Evolutionary conservation across 1,140 invertebrate species (phyloP), one percentile per base, ranked within the genome.

Genomic region (Lineus longissimus): DNA sequence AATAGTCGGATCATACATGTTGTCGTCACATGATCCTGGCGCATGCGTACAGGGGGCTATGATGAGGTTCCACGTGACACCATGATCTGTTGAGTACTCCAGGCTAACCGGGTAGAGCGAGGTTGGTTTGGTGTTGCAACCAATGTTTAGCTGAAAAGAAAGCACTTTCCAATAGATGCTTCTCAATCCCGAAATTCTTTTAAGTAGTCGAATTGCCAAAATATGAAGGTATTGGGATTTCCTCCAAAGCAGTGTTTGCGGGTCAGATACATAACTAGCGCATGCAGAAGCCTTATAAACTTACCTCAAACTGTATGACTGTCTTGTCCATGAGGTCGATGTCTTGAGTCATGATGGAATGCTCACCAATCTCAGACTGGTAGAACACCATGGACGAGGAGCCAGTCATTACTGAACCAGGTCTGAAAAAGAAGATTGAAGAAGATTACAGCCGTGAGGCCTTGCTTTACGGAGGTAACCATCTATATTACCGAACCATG

Each of bases 231-330:
- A n/a, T n/a, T n/a, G n/a, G n/a, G n/a, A n/a, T n/a, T n/a, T n/a
- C n/a, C n/a, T n/a, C n/a, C n/a, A n/a, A n/a, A n/a, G n/a, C n/a
- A n/a, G n/a, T n/a, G n/a, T n/a, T n/a, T n/a, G n/a, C n/a, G n/a
- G n/a, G n/a, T n/a, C n/a, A n/a, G n/a, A n/a, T n/a, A n/a, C n/a
- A n/a, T n/a, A n/a, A n/a, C n/a, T n/a, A n/a, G n/a, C n/a, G n/a
- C n/a, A n/a, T n/a, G n/a, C n/a, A n/a, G n/a, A n/a, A n/a, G n/a
- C n/a, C n/a, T n/a, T n/a, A n/a, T n/a, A n/a, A 30, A 71, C 76
- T 75, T 70, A 83, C 83, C 72, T 84, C 82, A 79, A 84, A 84
- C 61, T 84, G 82, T 23, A 84, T 60, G 17, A 83, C 77, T 43
- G 82, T 76, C 71, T 81, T 76, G 7, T 78, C 74, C 31, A 76